These are phyloP conservation scores for Leguminivora glycinivorella DNA, from an alignment of 1,140 invertebrate species.

Conservation along the genomic window DNA sequence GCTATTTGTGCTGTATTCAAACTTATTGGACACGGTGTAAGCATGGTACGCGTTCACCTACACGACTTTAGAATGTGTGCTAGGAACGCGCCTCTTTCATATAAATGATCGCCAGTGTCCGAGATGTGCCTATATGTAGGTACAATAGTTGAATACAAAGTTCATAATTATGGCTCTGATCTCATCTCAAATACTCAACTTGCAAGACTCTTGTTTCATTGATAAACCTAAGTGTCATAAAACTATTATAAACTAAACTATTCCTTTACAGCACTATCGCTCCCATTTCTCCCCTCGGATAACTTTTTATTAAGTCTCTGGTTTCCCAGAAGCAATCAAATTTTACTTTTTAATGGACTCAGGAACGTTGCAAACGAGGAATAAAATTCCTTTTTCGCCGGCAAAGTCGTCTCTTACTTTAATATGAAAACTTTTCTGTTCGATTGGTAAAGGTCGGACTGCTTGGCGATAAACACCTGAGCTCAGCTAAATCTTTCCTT, in stretches of 20 bases:
- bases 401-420: slow-evolving; percentile 31
- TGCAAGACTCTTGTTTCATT: too few species aligned
- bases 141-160: neutral
- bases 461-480: slow-evolving; percentile 6
- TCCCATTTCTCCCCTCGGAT: neutral
- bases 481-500: neutral
- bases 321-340: slow-evolving; percentile 21
- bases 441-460: slow-evolving; percentile 37
- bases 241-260: neutral
- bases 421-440: slow-evolving; percentile 45
- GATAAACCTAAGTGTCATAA: neutral
- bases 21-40: too few species aligned
- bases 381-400: slow-evolving; percentile 22
- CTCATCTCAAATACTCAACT: too few species aligned
- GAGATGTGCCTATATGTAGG: too few species aligned
- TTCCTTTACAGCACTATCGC: neutral
- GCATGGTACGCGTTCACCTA: too few species aligned
- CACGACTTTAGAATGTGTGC: too few species aligned
- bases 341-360: slow-evolving; percentile 35
- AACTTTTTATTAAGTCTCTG: slow-evolving; percentile 20
- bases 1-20: too few species aligned
- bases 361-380: slow-evolving; percentile 31
- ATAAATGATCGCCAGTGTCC: too few species aligned
- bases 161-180: too few species aligned
- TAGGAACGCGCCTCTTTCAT: too few species aligned